Base-by-base conservation (phyloP, 2,888 invertebrate genomes). In the Gibbula magus region DNA sequence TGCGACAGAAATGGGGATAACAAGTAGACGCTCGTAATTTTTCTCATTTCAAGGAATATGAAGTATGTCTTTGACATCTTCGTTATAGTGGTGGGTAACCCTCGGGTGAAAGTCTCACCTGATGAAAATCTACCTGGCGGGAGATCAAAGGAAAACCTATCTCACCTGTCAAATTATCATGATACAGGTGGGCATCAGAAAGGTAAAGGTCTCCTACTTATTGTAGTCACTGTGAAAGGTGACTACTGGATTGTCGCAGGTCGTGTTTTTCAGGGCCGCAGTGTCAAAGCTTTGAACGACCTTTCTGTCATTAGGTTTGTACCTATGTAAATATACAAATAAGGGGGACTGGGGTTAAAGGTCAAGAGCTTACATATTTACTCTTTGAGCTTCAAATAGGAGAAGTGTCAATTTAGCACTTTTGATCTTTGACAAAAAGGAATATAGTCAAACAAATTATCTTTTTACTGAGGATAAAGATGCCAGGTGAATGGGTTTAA, bases 111-210 rank as follows among this genome's bases (percentile, higher is more conserved):
- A 25, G 39, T 35, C 35, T 70, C 35, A 39, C 70, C 70, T 70
- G 35, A 32, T 70, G 45, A 45, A 32, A 20, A 35, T 70, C 70
- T 70, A 39, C 70, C 70, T 70, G 70, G 16, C 16, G 10, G 8
- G 20, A 35, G 35, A 70, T 70, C 70, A 70, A 70, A 70, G 70
- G 35, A 20, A 70, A 35, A 20, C 70, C 35, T 70, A 70, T 70
- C 70, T 20, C 39, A 70, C 35, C 70, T 70, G 70, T 39, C 70
- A 70, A 70, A 39, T 20, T 70, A 35, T 32, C 32, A 35, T 35
- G 35, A 35, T 70, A 35, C 39, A 70, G 70, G 70, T 70, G 20
- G 35, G 70, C 25, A 70, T 70, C 5, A 0, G 3, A 20, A 35
- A 35, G 35, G 20, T 32, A 70, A 35, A 35, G 70, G 70, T 29